Conservation (phyloP, 2,113 vertebrate species). For the Cisticola juncidis region DNA sequence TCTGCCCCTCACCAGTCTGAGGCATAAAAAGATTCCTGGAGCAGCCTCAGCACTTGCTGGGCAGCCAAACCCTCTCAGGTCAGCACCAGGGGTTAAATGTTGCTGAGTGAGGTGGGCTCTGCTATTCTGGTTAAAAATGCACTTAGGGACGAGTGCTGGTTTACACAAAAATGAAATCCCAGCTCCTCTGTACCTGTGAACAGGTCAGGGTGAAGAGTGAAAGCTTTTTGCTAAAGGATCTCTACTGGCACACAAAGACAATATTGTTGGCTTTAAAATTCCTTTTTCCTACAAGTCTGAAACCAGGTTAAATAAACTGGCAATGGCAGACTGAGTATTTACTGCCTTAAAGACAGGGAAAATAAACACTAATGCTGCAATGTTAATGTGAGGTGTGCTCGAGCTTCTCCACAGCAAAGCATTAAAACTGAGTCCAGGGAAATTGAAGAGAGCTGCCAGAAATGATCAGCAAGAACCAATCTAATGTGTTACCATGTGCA, state of each 20-base stretch:
- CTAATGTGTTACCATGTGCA: not conserved
- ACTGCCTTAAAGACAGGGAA: not conserved
- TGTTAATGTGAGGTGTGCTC: not conserved
- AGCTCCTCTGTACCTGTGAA: not conserved
- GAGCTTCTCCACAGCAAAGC: not conserved
- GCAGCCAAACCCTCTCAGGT: not conserved
- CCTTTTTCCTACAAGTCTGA: not conserved
- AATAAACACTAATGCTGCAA: slow-evolving; percentile 5
- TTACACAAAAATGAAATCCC: not conserved
- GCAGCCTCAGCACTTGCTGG: not conserved
- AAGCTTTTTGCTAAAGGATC: slow-evolving; percentile 20
- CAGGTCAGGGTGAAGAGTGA: slow-evolving; percentile 18
- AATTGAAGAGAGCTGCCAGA: not conserved
- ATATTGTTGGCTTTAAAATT: not conserved
- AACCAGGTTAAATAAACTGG: slow-evolving; percentile 1
- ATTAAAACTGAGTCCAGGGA: not conserved
- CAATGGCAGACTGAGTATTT: not conserved
- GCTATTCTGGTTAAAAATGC: not conserved
- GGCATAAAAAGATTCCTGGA: not conserved
- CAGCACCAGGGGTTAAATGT: not conserved
- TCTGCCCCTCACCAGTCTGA: not conserved
- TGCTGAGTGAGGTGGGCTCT: not conserved
- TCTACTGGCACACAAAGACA: not conserved
- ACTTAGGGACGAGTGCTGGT: not conserved
- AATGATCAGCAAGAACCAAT: not conserved